phyloP scores from a whole-genome alignment of 2,888 invertebrate genomes.

The Lordiphosa andalusiaca region DNA sequence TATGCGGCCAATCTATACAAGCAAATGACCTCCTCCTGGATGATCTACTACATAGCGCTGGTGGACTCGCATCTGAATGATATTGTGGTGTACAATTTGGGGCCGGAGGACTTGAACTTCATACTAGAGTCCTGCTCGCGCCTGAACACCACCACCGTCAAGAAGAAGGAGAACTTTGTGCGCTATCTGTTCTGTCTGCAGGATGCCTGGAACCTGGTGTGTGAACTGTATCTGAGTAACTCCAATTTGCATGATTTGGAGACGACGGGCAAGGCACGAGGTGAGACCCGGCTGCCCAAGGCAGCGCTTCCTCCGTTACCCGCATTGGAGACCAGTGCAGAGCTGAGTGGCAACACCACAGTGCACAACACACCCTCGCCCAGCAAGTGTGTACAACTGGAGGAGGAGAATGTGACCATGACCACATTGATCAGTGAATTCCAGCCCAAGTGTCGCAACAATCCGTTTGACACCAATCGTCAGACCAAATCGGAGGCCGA shows the following conservation, averaged over 20 bases:
- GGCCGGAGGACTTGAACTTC: slow-evolving; percentile 83
- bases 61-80: slow-evolving; percentile 91
- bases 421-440: slow-evolving; percentile 80
- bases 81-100: slow-evolving; percentile 84
- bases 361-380: slow-evolving; percentile 52
- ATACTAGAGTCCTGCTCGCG: slow-evolving; percentile 84
- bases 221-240: slow-evolving; percentile 82
- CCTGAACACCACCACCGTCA: slow-evolving; percentile 81
- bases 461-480: slow-evolving; percentile 80
- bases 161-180: slow-evolving; percentile 83
- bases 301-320: slow-evolving; percentile 1
- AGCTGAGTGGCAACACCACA: too few relatives aligned
- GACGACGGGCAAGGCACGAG: slow-evolving; percentile 59
- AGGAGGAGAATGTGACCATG: slow-evolving; percentile 80
- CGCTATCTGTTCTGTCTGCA: slow-evolving; percentile 84
- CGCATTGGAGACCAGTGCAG: too few relatives aligned
- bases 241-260: slow-evolving; percentile 79
- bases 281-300: background rate
- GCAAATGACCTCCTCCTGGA: slow-evolving; percentile 95
- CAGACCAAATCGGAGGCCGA: slow-evolving; percentile 81
- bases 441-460: slow-evolving; percentile 79
- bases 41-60: slow-evolving; percentile 91
- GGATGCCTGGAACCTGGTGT: slow-evolving; percentile 84
- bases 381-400: slow-evolving; percentile 64
- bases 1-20: slow-evolving; percentile 94